These are phyloP conservation scores for Ectemnius lituratus DNA, from an alignment of 2,888 invertebrate species.

Conservation along the genomic window DNA sequence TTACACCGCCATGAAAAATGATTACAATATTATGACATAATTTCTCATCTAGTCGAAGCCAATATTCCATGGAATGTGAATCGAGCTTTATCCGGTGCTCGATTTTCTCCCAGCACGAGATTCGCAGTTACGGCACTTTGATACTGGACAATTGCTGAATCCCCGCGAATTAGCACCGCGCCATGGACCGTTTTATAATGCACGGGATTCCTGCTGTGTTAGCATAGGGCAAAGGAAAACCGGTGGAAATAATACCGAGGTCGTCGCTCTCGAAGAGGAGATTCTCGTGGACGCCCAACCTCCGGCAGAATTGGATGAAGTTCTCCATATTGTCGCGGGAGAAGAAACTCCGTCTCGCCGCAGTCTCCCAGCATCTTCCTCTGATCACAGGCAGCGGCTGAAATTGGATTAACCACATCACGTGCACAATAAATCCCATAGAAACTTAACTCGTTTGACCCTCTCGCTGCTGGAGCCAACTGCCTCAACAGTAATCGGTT, in stretches of 20 bases:
- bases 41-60: too few species aligned
- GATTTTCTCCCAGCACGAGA: too few species aligned
- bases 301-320: slow-evolving; percentile 91
- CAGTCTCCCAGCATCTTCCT: slow-evolving; percentile 90
- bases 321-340: slow-evolving; percentile 94
- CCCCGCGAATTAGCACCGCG: background rate
- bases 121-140: too few species aligned
- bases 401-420: slow-evolving; percentile 44
- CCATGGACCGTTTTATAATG: too few species aligned
- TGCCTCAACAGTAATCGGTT: too few species aligned
- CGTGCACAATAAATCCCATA: background rate
- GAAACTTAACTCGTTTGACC: background rate
- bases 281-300: slow-evolving; percentile 91
- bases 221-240: background rate
- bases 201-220: background rate
- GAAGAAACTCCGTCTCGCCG: slow-evolving; percentile 91
- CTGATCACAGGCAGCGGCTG: slow-evolving; percentile 86
- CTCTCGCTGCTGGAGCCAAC: too few species aligned
- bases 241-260: slow-evolving; percentile 82
- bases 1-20: too few species aligned
- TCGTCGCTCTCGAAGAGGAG: slow-evolving; percentile 94
- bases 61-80: too few species aligned
- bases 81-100: too few species aligned
- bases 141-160: background rate
- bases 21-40: too few species aligned